A percentile compares a stretch with the other conserved stretches of the same genome.
Conservation (phyloP, 2,113 vertebrate genomes). For the Leucosticte australis region DNA sequence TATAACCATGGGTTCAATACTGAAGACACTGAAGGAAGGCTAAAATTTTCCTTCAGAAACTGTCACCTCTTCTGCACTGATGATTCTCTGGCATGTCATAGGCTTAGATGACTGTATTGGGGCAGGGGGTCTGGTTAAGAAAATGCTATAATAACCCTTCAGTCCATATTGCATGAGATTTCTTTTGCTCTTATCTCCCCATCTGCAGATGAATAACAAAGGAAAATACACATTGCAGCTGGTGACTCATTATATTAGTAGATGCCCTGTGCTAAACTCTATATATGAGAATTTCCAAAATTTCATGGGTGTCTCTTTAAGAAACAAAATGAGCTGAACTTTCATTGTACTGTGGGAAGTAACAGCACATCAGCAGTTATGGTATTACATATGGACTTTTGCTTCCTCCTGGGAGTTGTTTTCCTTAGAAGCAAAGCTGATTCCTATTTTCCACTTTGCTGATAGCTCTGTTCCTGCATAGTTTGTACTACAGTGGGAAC, state of each 20-base stretch:
- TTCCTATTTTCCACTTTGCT: slow-evolving; percentile 53
- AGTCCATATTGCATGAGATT: neutral
- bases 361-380: slow-evolving; percentile 10
- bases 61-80: neutral
- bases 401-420: slow-evolving; percentile 47
- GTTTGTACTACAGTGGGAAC: neutral
- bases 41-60: neutral
- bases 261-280: neutral
- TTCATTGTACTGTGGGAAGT: neutral
- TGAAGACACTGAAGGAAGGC: neutral
- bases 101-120: neutral
- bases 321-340: neutral
- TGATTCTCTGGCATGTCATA: neutral
- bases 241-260: neutral
- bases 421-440: slow-evolving; percentile 53
- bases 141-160: neutral
- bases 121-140: neutral
- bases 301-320: slow-evolving; percentile 12
- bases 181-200: neutral
- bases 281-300: neutral
- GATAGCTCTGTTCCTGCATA: slow-evolving; percentile 28
- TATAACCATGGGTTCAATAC: neutral
- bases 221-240: neutral
- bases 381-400: slow-evolving; percentile 22
- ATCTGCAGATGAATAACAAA: neutral